phyloP scores from a whole-genome alignment of 1,140 invertebrate species.

The Zaprionus ornatus region DNA sequence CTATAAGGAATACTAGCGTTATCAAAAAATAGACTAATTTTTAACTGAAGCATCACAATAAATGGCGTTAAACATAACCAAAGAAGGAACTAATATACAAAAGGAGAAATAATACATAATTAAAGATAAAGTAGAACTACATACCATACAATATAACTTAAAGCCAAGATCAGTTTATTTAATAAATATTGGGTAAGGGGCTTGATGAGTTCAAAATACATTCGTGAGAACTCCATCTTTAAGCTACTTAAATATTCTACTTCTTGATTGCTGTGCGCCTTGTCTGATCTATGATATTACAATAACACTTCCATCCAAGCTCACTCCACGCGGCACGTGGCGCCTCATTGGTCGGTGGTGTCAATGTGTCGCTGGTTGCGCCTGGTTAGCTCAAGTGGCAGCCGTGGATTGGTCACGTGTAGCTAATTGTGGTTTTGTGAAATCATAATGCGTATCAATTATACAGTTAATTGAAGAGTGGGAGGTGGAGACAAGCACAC shows the following conservation, averaged over 20 bases:
- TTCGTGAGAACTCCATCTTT: not conserved
- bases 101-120: not conserved
- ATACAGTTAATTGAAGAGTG: constrained; percentile 62
- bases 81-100: not conserved
- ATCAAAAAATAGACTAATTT: not conserved
- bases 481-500: constrained; percentile 3
- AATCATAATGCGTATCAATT: constrained; percentile 70
- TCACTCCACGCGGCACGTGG: constrained; percentile 65
- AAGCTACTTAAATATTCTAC: not conserved
- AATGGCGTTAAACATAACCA: not conserved
- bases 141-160: not conserved
- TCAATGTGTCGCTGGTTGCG: constrained; percentile 25
- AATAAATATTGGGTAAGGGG: not conserved
- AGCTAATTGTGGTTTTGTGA: constrained; percentile 53
- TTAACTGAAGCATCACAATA: not conserved
- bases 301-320: constrained; percentile 33
- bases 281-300: constrained; percentile 4
- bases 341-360: constrained; percentile 12
- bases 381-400: constrained; percentile 46
- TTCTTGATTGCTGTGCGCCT: not conserved
- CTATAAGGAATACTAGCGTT: not conserved
- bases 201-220: not conserved
- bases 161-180: not conserved
- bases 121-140: not conserved
- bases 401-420: constrained; percentile 52